phyloP scores from a whole-genome alignment of 2,113 vertebrate species.

The Eidolon helvum region DNA sequence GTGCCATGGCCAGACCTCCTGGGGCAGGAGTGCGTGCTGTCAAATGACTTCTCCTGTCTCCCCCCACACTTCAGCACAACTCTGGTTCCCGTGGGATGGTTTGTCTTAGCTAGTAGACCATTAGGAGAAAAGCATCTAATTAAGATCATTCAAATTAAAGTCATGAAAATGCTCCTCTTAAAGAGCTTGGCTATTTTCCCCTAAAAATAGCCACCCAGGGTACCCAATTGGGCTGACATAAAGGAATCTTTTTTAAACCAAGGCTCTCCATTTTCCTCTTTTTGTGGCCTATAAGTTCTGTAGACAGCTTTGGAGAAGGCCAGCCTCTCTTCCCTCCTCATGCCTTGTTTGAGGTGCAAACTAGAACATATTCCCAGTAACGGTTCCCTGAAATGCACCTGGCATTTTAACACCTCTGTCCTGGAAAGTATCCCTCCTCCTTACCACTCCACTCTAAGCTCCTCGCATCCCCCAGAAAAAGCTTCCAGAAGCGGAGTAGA shows the following conservation, averaged over 20 bases:
- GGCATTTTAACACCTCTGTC: neutral
- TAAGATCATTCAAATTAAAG: slow-evolving; percentile 50
- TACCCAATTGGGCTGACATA: neutral
- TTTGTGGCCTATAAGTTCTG: neutral
- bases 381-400: neutral
- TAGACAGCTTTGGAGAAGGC: neutral
- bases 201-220: neutral
- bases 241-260: neutral
- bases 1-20: neutral
- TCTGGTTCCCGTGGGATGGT: neutral
- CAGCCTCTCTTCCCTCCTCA: neutral
- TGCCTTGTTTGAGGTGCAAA: neutral
- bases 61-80: neutral
- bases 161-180: neutral
- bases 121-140: slow-evolving; percentile 34
- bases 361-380: neutral
- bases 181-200: slow-evolving; percentile 20
- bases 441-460: neutral
- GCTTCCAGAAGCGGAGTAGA: neutral
- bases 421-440: neutral
- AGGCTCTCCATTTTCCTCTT: neutral
- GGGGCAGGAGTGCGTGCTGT: neutral
- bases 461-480: neutral
- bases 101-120: neutral
- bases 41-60: neutral